phyloP scores from a whole-genome alignment of 1,140 invertebrate genomes.

The Magallana angulata region DNA sequence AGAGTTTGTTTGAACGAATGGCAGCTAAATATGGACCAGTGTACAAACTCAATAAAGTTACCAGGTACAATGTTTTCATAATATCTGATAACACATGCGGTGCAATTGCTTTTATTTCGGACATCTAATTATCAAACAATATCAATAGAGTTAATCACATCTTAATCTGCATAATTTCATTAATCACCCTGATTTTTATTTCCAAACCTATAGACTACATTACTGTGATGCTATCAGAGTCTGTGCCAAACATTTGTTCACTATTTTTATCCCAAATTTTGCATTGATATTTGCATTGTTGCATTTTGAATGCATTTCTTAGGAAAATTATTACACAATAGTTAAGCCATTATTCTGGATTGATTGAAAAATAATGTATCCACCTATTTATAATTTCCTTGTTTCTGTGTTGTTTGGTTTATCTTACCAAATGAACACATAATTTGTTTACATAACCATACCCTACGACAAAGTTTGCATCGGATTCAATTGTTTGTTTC shows the following conservation, averaged over 20 bases:
- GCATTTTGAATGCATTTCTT: neutral
- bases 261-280: neutral
- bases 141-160: constrained; percentile 5
- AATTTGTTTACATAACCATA: too few relatives aligned
- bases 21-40: neutral
- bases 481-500: too few relatives aligned
- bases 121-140: neutral
- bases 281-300: neutral
- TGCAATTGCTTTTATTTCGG: constrained; percentile 22
- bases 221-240: neutral
- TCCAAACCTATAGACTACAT: neutral
- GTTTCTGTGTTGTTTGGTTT: too few relatives aligned
- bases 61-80: constrained; percentile 11
- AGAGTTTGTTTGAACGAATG: neutral
- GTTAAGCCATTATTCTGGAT: too few relatives aligned
- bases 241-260: neutral
- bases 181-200: neutral
- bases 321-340: neutral
- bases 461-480: too few relatives aligned
- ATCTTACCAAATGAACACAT: too few relatives aligned
- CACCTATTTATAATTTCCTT: too few relatives aligned
- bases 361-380: too few relatives aligned
- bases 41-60: constrained; percentile 17
- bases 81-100: neutral
- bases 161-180: constrained; percentile 22